A percentile compares a stretch with the other conserved stretches of the same genome.
Evolutionary conservation across 1,140 invertebrate species (phyloP).

Genomic region (Drosophila prosaltans): DNA sequence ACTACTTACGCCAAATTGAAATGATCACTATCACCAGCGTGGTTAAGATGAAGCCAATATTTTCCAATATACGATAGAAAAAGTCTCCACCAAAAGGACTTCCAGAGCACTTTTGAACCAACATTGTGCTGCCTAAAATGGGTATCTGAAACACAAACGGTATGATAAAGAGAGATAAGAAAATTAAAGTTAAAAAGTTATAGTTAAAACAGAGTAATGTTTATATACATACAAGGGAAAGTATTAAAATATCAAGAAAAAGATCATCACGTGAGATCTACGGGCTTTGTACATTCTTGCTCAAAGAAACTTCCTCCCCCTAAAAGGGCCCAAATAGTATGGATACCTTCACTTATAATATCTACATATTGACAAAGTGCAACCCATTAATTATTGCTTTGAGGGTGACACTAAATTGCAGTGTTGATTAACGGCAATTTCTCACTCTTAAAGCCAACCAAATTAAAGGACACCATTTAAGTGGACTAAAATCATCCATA

Average conservation of each 20-base stretch:
- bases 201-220: too few relatives aligned
- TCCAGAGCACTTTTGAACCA: conserved; percentile 53
- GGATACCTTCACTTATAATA: not conserved
- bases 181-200: too few relatives aligned
- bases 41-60: conserved; percentile 67
- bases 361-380: not conserved
- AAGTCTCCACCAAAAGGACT: conserved; percentile 38
- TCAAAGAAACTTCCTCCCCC: too few relatives aligned
- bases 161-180: too few relatives aligned
- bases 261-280: too few relatives aligned
- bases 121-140: conserved; percentile 50
- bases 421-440: not conserved
- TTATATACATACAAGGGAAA: too few relatives aligned
- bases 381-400: not conserved
- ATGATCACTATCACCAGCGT: conserved; percentile 46
- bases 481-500: not conserved
- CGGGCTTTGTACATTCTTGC: too few relatives aligned
- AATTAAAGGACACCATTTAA: not conserved
- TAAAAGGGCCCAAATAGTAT: too few relatives aligned
- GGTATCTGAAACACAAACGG: conserved; percentile 58
- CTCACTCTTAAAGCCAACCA: not conserved
- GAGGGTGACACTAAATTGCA: not conserved
- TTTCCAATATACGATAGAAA: conserved; percentile 62
- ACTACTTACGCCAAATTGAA: conserved; percentile 65
- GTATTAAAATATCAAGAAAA: too few relatives aligned